Percentiles rank a stretch among this genome's conserved stretches.
These are phyloP conservation scores for Pherbina coryleti DNA, from an alignment of 2,888 invertebrate genomes.

Conservation along the genomic window DNA sequence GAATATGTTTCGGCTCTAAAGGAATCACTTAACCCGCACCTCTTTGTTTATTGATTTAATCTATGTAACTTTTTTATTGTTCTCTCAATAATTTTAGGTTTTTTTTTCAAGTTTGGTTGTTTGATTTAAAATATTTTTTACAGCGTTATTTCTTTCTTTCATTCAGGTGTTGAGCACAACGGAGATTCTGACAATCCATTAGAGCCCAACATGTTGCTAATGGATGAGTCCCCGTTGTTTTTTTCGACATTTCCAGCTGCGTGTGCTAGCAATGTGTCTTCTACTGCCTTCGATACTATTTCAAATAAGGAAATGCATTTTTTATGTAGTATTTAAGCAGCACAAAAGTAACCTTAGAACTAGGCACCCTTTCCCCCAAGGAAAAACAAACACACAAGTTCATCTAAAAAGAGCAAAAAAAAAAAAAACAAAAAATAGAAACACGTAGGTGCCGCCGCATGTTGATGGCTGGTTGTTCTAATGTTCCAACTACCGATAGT, in stretches of 20 bases:
- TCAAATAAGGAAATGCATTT: constrained; percentile 18
- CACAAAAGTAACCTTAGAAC: neutral
- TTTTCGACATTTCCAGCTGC: neutral
- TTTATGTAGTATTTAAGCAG: constrained; percentile 3
- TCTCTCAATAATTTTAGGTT: neutral
- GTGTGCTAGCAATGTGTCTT: neutral
- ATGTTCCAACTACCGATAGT: neutral
- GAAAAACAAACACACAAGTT: neutral
- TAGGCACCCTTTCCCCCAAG: neutral
- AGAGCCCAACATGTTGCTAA: constrained; percentile 8
- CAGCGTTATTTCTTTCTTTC: neutral
- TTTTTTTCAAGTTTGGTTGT: neutral
- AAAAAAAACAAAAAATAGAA: neutral
- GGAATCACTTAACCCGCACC: neutral
- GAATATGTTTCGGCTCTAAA: neutral
- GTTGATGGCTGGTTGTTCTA: neutral
- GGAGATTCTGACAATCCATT: neutral
- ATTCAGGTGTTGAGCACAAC: neutral
- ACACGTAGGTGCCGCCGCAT: neutral
- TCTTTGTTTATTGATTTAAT: neutral
- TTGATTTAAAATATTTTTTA: neutral
- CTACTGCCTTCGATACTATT: neutral
- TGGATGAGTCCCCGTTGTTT: neutral
- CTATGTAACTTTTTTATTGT: neutral
- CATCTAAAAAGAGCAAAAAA: neutral